Percentiles rank a stretch among this genome's conserved stretches.
Evolutionary conservation across 2,113 vertebrate species (phyloP).

Genomic region (Camarhynchus parvulus): DNA sequence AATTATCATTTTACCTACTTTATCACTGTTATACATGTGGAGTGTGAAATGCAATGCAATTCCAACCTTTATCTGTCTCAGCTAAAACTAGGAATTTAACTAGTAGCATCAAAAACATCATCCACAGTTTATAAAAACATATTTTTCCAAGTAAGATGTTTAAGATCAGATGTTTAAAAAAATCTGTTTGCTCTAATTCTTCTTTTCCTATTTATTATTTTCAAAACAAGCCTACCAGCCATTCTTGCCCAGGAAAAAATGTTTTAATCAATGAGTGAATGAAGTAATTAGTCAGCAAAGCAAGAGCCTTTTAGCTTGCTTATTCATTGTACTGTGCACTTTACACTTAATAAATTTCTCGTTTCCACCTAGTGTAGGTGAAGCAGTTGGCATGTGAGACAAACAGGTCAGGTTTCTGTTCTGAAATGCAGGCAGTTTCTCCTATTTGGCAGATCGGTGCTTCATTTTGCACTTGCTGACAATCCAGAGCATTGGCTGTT

Average conservation of each 20-base stretch:
- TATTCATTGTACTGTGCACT: neutral
- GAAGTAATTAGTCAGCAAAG: slow-evolving; percentile 23
- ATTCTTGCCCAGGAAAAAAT: neutral
- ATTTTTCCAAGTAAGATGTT: neutral
- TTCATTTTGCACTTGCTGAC: slow-evolving; percentile 1
- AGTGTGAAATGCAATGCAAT: neutral
- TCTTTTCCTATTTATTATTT: neutral
- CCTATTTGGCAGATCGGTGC: neutral
- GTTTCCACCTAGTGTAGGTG: neutral
- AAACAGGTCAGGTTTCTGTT: neutral
- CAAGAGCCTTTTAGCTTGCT: neutral
- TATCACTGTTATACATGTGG: neutral
- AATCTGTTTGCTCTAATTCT: neutral
- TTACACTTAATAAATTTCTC: slow-evolving; percentile 18
- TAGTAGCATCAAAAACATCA: neutral
- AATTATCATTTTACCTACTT: slow-evolving; percentile 37
- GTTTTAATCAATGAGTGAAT: neutral
- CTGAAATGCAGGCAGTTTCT: neutral
- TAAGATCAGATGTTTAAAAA: neutral
- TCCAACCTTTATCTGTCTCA: neutral
- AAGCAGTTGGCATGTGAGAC: neutral
- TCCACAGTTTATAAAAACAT: neutral
- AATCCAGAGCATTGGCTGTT: neutral
- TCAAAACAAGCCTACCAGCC: neutral
- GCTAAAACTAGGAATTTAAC: neutral